Percentiles rank a stretch among this genome's conserved stretches.
These are phyloP conservation scores for Platycheirus albimanus DNA, from an alignment of 2,888 invertebrate genomes.

Conservation along the genomic window DNA sequence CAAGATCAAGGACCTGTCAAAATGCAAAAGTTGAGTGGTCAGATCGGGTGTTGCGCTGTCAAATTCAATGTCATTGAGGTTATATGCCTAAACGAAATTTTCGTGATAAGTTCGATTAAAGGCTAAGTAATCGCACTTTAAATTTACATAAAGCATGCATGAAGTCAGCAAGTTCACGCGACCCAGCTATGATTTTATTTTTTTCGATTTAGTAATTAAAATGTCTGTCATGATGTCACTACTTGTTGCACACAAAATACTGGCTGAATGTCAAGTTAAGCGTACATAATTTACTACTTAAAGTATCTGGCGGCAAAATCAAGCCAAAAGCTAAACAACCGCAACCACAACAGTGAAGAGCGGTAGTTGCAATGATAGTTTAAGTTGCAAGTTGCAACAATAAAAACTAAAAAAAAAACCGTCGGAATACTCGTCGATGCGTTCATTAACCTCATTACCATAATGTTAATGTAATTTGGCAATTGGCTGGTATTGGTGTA, in stretches of 20 bases:
- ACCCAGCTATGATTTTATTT: background rate
- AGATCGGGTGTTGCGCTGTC: too few species aligned
- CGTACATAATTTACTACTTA: slow-evolving; percentile 30
- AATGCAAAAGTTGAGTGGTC: too few species aligned
- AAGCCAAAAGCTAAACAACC: slow-evolving; percentile 44
- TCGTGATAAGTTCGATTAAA: too few species aligned
- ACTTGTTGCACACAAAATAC: slow-evolving; percentile 63
- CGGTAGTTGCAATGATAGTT: slow-evolving; percentile 26
- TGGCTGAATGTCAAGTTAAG: slow-evolving; percentile 71
- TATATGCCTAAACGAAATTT: too few species aligned
- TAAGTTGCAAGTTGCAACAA: slow-evolving; percentile 1
- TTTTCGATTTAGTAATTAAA: slow-evolving; percentile 50
- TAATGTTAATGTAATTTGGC: slow-evolving; percentile 64
- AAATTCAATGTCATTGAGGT: too few species aligned
- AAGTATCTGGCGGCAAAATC: slow-evolving; percentile 11
- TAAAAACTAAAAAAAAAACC: background rate
- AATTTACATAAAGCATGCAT: too few species aligned
- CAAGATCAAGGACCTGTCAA: too few species aligned
- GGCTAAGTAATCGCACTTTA: too few species aligned
- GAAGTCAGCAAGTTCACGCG: background rate
- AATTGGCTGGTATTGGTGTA: slow-evolving; percentile 38
- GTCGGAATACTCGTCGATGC: slow-evolving; percentile 40
- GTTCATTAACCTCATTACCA: slow-evolving; percentile 71
- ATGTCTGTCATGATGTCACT: slow-evolving; percentile 66
- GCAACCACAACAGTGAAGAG: slow-evolving; percentile 49